phyloP scores from a whole-genome alignment of 2,113 vertebrate genomes.

The Otolemur garnettii region DNA sequence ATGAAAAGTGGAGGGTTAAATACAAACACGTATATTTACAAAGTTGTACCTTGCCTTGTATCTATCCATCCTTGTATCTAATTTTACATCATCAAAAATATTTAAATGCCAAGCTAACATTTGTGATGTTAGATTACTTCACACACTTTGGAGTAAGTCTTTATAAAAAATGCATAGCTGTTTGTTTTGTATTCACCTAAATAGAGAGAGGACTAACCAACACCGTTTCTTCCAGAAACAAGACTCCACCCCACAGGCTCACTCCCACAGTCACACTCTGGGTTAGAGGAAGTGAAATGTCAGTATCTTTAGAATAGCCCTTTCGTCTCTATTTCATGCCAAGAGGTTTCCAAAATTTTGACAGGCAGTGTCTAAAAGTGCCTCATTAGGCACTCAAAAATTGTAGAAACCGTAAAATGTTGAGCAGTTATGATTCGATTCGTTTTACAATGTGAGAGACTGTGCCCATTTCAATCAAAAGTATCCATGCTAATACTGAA shows the following conservation, averaged over 20 bases:
- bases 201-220: neutral
- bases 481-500: neutral
- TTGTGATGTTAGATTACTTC: neutral
- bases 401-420: neutral
- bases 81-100: neutral
- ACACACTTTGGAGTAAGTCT: neutral
- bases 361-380: neutral
- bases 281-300: neutral
- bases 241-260: neutral
- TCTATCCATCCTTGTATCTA: no score
- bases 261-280: neutral
- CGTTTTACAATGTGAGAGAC: neutral
- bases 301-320: neutral
- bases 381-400: neutral
- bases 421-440: neutral
- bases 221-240: neutral
- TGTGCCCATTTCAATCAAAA: neutral
- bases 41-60: neutral
- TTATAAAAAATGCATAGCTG: neutral
- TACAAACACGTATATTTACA: neutral
- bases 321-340: neutral
- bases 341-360: neutral
- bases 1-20: neutral
- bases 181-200: neutral
- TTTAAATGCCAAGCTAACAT: neutral